Evolutionary conservation across 2,888 invertebrate species (phyloP).

Genomic region (Callyntrura guangdongensis): DNA sequence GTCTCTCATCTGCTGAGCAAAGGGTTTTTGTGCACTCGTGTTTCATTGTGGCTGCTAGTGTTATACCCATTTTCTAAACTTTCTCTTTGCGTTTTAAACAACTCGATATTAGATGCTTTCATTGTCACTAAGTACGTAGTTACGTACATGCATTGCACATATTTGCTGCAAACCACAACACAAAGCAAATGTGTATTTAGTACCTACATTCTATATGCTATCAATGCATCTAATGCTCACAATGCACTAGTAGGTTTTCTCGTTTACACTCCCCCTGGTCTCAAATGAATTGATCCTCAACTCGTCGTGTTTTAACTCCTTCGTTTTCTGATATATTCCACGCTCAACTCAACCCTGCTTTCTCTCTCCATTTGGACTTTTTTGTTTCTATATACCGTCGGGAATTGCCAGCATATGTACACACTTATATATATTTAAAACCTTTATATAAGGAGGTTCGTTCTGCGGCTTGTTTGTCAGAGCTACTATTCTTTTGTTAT

Average conservation of each 20-base stretch:
- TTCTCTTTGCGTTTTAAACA: no score
- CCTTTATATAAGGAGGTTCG: conserved; percentile 61
- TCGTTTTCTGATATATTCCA: background rate
- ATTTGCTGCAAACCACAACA: no score
- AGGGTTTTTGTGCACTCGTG: background rate
- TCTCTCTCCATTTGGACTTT: conserved; percentile 11
- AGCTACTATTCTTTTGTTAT: conserved; percentile 9
- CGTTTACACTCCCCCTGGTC: conserved; percentile 2
- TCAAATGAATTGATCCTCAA: conserved; percentile 65
- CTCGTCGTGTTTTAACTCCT: background rate
- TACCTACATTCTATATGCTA: background rate
- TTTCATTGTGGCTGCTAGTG: no score
- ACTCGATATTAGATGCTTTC: no score
- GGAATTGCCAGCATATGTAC: background rate
- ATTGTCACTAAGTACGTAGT: no score
- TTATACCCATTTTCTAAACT: no score
- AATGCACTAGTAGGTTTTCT: background rate
- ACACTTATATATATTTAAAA: conserved; percentile 29
- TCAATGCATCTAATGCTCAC: background rate
- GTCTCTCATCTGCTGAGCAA: background rate
- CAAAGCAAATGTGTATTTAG: no score
- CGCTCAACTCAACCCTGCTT: background rate
- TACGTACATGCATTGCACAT: no score
- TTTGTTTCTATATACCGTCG: background rate
- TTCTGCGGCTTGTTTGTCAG: conserved; percentile 17